Base-by-base conservation (phyloP, 2,888 invertebrate species). In the Cabera pusaria region DNA sequence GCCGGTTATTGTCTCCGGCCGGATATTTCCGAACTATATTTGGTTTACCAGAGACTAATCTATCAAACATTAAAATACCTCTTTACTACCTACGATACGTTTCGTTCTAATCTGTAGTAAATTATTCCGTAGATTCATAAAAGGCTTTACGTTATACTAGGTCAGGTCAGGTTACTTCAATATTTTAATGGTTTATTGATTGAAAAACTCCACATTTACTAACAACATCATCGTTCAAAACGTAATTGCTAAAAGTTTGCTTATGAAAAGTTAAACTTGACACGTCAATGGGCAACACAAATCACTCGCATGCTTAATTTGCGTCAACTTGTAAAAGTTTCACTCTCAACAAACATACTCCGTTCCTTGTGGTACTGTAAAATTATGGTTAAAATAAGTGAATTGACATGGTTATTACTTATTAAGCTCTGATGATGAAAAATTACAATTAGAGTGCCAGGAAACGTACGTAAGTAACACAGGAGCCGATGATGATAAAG, bases 1-100 rank as follows among this genome's bases (percentile, higher is more conserved):
- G 79, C 67, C 73, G 50, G 43, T 62, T 72, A 77, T 79, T 78
- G 79, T 81, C 71, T 72, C 73, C 66, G 71, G 54, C 69, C 72
- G 77, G 75, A 76, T 72, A 71, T 73, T 56, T 59, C 58, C 54
- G 49, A 56, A 60, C 59, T 47, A 59, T 49, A 43, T 60, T 49
- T 45, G 51, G 55, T 58, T 53, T 52, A 52, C 43, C 45, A 31
- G 35, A 53, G 46, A 51, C 44, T 6, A 14, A 3, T 14, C 14
- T 14, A 14, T 14, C 14, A n/a, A n/a, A n/a, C n/a, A n/a, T n/a
- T n/a, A n/a, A n/a, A n/a, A n/a, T n/a, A n/a, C n/a, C n/a, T n/a
- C n/a, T n/a, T n/a, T n/a, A n/a, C n/a, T n/a, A n/a, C n/a, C n/a
- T n/a, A n/a, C n/a, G n/a, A n/a, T n/a, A n/a, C n/a, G n/a, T n/a